Evolutionary conservation across 35 echinoderm and acorn worm species (phyloP).

Genomic region (Antedon bifida): DNA sequence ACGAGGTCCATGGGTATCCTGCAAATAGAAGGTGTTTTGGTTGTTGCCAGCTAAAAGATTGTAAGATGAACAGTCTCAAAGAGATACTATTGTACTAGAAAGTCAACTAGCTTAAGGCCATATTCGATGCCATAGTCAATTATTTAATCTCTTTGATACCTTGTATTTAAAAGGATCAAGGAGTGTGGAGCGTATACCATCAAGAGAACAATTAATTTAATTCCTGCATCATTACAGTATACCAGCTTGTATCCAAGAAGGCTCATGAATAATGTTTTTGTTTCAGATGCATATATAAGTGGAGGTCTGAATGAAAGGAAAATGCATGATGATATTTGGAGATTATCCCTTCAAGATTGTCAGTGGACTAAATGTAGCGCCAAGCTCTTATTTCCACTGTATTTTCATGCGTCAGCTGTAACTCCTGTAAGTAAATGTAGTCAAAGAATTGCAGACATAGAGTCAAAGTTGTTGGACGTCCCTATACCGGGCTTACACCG

Average conservation of each 20-base stretch:
- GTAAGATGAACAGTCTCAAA: conserved; percentile 44
- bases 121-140: no score
- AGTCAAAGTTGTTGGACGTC: not conserved
- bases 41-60: conserved; percentile 56
- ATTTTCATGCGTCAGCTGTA: conserved; percentile 84
- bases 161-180: no score
- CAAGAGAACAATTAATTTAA: no score
- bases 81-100: no score
- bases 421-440: conserved; percentile 84
- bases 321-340: conserved; percentile 89
- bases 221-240: no score
- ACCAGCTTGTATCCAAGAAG: no score
- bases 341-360: conserved; percentile 25
- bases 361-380: conserved; percentile 59
- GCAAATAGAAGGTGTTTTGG: conserved; percentile 63
- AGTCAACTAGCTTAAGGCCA: no score
- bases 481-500: no score
- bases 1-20: conserved; percentile 53
- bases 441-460: not conserved
- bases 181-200: no score
- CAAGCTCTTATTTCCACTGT: conserved; percentile 59
- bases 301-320: conserved; percentile 53
- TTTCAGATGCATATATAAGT: conserved; percentile 71
- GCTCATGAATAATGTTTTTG: no score
- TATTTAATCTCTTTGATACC: no score